These are phyloP conservation scores for Felis catus DNA, from an alignment of 2,113 vertebrate genomes.

Conservation along the genomic window DNA sequence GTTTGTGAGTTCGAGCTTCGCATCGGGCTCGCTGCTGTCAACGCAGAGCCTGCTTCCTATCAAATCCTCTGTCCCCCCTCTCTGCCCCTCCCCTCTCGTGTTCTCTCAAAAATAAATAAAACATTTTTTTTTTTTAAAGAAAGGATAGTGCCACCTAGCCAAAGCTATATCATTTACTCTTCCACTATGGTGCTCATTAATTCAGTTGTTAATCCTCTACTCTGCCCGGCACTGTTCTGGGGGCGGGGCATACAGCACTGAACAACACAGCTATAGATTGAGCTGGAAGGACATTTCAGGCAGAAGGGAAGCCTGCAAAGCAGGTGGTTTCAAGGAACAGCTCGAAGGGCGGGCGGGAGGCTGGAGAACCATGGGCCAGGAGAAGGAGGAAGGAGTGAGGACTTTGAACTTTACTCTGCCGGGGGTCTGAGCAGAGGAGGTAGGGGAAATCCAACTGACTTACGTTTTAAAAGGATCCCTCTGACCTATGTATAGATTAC, in stretches of 20 bases:
- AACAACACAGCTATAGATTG: neutral
- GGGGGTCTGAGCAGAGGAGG: neutral
- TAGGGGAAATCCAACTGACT: neutral
- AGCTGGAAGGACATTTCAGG: neutral
- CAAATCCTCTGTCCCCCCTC: no score
- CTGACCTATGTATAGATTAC: neutral
- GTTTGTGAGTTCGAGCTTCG: no score
- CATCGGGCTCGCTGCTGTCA: no score
- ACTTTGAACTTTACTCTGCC: neutral
- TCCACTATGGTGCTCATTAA: rapidly evolving
- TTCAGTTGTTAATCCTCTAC: neutral
- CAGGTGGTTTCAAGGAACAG: neutral
- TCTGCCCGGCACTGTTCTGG: neutral
- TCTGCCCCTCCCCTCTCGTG: no score
- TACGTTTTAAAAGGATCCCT: neutral
- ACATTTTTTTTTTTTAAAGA: no score
- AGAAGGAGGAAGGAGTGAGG: neutral
- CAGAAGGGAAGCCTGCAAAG: neutral
- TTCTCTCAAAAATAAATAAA: no score
- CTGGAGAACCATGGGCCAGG: neutral
- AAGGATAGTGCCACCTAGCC: neutral
- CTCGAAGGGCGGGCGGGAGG: no score
- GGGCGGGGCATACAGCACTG: neutral
- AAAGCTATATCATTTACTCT: neutral
- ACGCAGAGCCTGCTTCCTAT: no score